Base-by-base conservation (phyloP, 2,888 invertebrate species). In the Malachius bipustulatus region DNA sequence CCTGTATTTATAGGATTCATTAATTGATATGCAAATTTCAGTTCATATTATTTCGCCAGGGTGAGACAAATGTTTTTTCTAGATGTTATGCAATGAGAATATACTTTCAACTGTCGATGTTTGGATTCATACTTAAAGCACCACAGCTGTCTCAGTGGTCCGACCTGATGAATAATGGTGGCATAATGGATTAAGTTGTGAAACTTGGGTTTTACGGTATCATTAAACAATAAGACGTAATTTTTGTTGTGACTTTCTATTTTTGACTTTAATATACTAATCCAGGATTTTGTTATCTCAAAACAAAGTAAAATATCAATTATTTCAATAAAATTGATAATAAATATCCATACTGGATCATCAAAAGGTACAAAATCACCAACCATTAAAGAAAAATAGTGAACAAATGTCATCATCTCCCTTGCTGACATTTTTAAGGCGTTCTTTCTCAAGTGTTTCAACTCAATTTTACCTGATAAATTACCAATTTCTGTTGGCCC, bases 11-110 rank as follows among this genome's bases (percentile, higher is more conserved):
- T 14, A 24, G 24, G 4, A 16, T 28, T 27, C 13, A 27, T 32
- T 19, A 39, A 19, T 11, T 37, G 32, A 34, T 42, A 39, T 29
- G 45, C 44, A 43, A 48, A 46, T 45, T 47, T 46, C 12, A 48
- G 32, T 30, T 46, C 40, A 36, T 36, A 47, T 39, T 49, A 49
- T 37, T 42, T 47, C 3, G 47, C 35, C 35, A 52, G 41, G 2
- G 46, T 47, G 6, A 51, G 14, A 15, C 45, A 45, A 35, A 49
- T 44, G 35, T 53, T 50, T 44, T 48, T 49, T 4, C 51, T 34
- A 2, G 48, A 48, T n/a, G 42, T 46, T 14, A 46, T 51, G 4
- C 40, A 42, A 33, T 47, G 41, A 2, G 45, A 39, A 47, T 53
- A 51, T 4, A 42, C 26, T 39, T 50, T 51, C 10, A 44, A 39